A percentile compares a stretch with the other conserved stretches of the same genome.
Conservation (phyloP, 2,113 vertebrate genomes). For the Chloroceryle aenea region DNA sequence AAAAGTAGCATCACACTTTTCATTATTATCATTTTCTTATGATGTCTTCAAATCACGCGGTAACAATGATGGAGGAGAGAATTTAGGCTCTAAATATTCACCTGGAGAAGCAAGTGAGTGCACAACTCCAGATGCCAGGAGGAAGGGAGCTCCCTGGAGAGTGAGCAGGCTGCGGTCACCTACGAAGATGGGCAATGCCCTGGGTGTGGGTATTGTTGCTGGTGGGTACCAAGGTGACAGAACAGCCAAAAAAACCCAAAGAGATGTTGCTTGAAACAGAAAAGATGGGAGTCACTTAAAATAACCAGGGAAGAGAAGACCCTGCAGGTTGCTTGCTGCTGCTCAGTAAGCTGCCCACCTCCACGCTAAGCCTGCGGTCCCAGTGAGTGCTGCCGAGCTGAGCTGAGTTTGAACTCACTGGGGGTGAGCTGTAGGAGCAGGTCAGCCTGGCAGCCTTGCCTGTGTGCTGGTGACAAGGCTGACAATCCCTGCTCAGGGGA, state of each 20-base stretch:
- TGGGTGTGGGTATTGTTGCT: not conserved
- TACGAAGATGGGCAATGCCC: not conserved
- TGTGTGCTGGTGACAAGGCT: not conserved
- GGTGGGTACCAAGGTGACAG: not conserved
- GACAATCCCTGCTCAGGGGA: not conserved
- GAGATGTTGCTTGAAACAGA: not conserved
- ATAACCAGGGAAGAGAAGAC: not conserved
- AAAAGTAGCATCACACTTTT: not conserved
- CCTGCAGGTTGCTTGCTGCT: not conserved
- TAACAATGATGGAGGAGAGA: not conserved
- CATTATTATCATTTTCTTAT: not conserved
- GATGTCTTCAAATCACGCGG: not conserved
- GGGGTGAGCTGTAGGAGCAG: not conserved
- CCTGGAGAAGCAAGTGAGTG: not conserved
- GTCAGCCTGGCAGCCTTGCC: not conserved
- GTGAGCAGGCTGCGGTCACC: accelerated
- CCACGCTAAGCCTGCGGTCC: not conserved
- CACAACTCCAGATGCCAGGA: not conserved
- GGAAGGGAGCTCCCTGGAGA: not conserved
- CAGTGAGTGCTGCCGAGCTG: not conserved
- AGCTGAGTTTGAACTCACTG: not conserved
- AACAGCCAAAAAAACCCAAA: not conserved
- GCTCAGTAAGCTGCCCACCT: not conserved
- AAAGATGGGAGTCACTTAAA: not conserved
- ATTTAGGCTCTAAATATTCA: not conserved